Base-by-base conservation (phyloP, 2,888 invertebrate species). In the Papilio demoleus region DNA sequence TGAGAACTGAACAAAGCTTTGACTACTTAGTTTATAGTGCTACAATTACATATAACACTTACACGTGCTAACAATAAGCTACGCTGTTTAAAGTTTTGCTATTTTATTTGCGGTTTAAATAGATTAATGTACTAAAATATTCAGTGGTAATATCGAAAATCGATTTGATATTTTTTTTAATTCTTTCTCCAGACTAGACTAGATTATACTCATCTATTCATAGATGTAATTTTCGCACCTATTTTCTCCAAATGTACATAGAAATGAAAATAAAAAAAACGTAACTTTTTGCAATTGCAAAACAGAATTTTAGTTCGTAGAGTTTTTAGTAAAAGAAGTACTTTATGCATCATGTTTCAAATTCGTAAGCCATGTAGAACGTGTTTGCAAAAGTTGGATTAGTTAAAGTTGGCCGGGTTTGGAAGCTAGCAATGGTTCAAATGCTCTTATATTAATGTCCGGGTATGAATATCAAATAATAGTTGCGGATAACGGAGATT, bases 381-480 rank as follows among this genome's bases (percentile, higher is more conserved):
- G 67, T 67, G 61, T 67, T 67, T 38, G 40, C 61, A 53, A 53
- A 67, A 67, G 67, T 67, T 67, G 61, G 42, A 67, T 67, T 62
- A 67, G 67, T 67, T 67, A 31, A 42, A 42, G 67, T 62, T 67
- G 50, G 19, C 50, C 38, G 61, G 50, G 27, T 60, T 60, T 50
- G 36, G 59, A 36, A 53, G 53, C 64, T 53, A 31, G 22, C 12
- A 50, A 53, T 53, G 53, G 53, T 31, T 53, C 27, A 14, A 50
- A 50, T 5, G 53, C 53, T 53, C 17, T 53, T 8, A 53, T 53
- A 53, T 31, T 31, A 53, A 53, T 53, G 53, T 53, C 53, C n/a
- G n/a, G 53, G 31, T 31, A 53, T 53, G 53, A 53, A 53, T 27
- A 53, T 27, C n/a, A 53, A 53, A 53, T 53, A 53, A 31, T n/a